Evolutionary conservation across 2,888 invertebrate species (phyloP).

Genomic region (Stenodera caucasica): DNA sequence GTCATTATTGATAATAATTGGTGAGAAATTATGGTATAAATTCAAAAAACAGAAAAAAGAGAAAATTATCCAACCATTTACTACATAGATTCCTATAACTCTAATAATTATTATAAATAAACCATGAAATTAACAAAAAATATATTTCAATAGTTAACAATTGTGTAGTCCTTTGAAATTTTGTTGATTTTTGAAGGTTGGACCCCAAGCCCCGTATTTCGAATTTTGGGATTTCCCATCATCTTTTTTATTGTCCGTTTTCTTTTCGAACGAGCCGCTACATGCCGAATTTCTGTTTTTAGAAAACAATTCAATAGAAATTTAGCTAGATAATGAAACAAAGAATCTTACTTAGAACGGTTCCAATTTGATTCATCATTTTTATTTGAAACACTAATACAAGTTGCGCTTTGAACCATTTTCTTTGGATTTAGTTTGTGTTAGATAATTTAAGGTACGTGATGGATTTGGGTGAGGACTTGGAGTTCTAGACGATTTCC

Average conservation of each 20-base stretch:
- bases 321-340: too few species aligned
- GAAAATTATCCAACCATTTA: conserved; percentile 60
- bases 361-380: conserved; percentile 35
- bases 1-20: conserved; percentile 54
- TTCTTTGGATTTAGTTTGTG: conserved; percentile 21
- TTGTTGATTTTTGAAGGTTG: conserved; percentile 73
- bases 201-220: conserved; percentile 68
- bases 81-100: conserved; percentile 41
- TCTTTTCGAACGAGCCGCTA: conserved; percentile 50
- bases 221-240: conserved; percentile 51
- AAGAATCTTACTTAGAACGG: conserved; percentile 47
- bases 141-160: conserved; percentile 46
- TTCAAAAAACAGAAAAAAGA: conserved; percentile 53
- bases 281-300: conserved; percentile 48
- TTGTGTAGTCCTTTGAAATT: conserved; percentile 73
- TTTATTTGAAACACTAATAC: conserved; percentile 32
- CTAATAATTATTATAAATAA: not conserved
- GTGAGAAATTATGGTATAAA: conserved; percentile 57
- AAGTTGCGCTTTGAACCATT: conserved; percentile 52
- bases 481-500: conserved; percentile 83
- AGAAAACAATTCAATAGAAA: too few species aligned
- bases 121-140: not conserved
- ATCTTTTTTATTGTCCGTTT: conserved; percentile 47
- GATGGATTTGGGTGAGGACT: conserved; percentile 80
- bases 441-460: conserved; percentile 71